Percentiles rank a stretch among this genome's conserved stretches.
These are phyloP conservation scores for Lycophotia porphyrea DNA, from an alignment of 2,888 invertebrate genomes.

Conservation along the genomic window DNA sequence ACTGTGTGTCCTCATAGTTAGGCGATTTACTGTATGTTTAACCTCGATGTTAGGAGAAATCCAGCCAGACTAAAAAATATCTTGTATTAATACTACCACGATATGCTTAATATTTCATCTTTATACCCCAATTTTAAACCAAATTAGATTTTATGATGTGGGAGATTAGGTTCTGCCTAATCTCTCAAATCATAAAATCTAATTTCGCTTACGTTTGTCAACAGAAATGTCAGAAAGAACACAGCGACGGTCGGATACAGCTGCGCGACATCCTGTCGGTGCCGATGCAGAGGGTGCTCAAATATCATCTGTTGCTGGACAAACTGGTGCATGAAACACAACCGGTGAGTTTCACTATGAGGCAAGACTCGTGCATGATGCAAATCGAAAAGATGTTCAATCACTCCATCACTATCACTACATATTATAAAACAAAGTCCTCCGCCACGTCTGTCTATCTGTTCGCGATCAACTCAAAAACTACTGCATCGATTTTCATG, in stretches of 20 bases:
- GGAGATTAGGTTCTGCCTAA: too few species aligned
- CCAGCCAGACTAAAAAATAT: not conserved
- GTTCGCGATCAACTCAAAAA: too few species aligned
- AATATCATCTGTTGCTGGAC: conserved; percentile 98
- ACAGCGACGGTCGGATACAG: conserved; percentile 98
- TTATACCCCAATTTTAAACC: conserved; percentile 18
- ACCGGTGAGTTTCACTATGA: conserved; percentile 88
- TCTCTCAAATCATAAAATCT: not conserved
- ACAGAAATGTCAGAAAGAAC: conserved; percentile 97
- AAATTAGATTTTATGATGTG: too few species aligned
- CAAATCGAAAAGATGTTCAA: not conserved
- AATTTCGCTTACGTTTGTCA: conserved; percentile 63
- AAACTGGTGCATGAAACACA: conserved; percentile 97
- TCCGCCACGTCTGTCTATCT: too few species aligned
- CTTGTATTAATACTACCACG: not conserved
- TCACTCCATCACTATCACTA: too few species aligned
- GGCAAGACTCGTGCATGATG: not conserved
- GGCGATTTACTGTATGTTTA: not conserved
- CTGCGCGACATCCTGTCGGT: conserved; percentile 98
- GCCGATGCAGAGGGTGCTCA: conserved; percentile 99
- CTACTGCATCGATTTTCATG: too few species aligned
- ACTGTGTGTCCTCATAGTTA: not conserved
- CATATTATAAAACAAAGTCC: too few species aligned
- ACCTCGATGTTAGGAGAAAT: not conserved
- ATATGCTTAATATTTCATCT: not conserved